These are phyloP conservation scores for Cyclopterus lumpus DNA, from an alignment of 2,797 vertebrate species.

Conservation along the genomic window DNA sequence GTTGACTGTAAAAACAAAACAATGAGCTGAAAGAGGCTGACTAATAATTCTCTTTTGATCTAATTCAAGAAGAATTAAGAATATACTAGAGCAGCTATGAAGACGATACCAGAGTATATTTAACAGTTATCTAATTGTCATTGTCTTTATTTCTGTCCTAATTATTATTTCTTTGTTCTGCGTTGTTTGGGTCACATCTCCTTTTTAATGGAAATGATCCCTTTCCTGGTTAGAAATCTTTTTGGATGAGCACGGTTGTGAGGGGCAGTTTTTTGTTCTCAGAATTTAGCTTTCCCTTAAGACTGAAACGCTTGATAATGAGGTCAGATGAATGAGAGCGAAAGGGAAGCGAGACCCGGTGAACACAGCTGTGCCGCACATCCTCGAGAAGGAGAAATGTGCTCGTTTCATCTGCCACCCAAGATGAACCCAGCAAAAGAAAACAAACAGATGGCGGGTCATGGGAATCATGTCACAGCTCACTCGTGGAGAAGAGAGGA, in stretches of 20 bases:
- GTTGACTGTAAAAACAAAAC: not conserved
- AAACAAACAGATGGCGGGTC: not conserved
- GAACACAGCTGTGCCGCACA: slow-evolving; percentile 35
- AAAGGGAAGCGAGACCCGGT: slow-evolving; percentile 27
- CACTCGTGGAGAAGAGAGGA: not conserved
- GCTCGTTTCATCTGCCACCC: slow-evolving; percentile 16
- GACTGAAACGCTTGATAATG: slow-evolving; percentile 51
- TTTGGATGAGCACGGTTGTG: slow-evolving; percentile 24
- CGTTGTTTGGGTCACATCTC: slow-evolving; percentile 19
- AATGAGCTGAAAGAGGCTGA: too few relatives aligned
- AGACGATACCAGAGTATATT: not conserved
- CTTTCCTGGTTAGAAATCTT: slow-evolving; percentile 29
- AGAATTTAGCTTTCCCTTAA: slow-evolving; percentile 41
- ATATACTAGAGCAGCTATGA: not conserved
- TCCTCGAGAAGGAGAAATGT: slow-evolving; percentile 15
- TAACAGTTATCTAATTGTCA: not conserved
- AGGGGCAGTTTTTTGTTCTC: slow-evolving; percentile 21
- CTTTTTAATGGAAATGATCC: slow-evolving; percentile 20
- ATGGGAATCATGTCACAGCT: not conserved
- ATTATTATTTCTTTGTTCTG: slow-evolving; percentile 1
- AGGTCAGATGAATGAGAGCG: slow-evolving; percentile 42
- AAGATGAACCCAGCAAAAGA: slow-evolving; percentile 7
- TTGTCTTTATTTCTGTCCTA: not conserved
- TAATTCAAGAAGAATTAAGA: too few relatives aligned
- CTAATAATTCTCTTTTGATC: not conserved